Base-by-base conservation (phyloP, 2,888 invertebrate species). In the Hecatera dysodea region DNA sequence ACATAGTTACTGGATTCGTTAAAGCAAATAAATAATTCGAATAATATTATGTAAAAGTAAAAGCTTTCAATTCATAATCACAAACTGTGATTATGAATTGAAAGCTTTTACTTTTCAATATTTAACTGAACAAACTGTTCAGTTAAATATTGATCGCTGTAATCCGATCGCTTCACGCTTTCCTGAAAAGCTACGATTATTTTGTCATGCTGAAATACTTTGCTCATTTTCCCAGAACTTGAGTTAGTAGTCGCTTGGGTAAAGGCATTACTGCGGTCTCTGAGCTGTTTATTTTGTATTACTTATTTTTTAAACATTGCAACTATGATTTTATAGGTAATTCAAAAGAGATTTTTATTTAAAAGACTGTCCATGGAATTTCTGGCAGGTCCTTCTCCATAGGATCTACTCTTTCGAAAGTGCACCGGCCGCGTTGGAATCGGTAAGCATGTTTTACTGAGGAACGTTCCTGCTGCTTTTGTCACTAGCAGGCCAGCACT, bases 91-190 rank as follows among this genome's bases (percentile, higher is more conserved):
- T n/a, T n/a, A n/a, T n/a, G n/a, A n/a, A n/a, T n/a, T n/a, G n/a
- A n/a, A n/a, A n/a, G n/a, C n/a, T n/a, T n/a, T n/a, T n/a, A n/a
- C n/a, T n/a, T n/a, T n/a, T n/a, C n/a, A n/a, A n/a, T n/a, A n/a
- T n/a, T n/a, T n/a, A n/a, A n/a, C n/a, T n/a, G n/a, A n/a, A 22
- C 44, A 50, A 33, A 65, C 61, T 39, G 29, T 39, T 57, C 36
- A 19, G 65, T 53, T 72, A 53, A 74, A 78, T 72, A 72, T 72
- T 76, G 79, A 73, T 53, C 52, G 53, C 7, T 57, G 57, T 76
- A 78, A 78, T 72, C 52, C 52, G 27, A 78, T 65, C 72, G 44
- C 22, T 60, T 33, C 56, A 33, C 53, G 39, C 55, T 56, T 64
- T 33, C n/a, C 61, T 39, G 29, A 15, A 33, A 67, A 67, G 33